phyloP scores from a whole-genome alignment of 2,113 vertebrate genomes.

The Pyrgilauda ruficollis region DNA sequence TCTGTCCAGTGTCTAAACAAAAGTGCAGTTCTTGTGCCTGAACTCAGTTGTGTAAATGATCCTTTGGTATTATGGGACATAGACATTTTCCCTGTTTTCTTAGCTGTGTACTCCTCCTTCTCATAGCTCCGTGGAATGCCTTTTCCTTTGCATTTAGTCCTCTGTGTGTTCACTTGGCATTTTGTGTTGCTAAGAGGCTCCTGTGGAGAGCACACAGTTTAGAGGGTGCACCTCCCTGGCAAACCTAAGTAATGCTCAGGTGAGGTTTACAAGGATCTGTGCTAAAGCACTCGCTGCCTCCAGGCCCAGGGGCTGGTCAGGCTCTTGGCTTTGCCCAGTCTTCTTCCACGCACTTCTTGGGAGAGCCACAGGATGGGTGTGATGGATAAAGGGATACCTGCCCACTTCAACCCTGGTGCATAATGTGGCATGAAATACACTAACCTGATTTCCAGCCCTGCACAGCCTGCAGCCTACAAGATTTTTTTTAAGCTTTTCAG shows the following conservation, averaged over 20 bases:
- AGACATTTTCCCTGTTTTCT: not conserved
- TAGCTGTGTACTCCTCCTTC: not conserved
- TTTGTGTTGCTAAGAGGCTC: not conserved
- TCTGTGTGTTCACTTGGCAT: not conserved
- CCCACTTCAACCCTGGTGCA: not conserved
- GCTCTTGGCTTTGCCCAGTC: not conserved
- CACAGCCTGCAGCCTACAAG: not conserved
- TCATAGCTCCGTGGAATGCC: not conserved
- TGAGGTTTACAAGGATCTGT: not conserved
- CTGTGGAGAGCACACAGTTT: accelerated
- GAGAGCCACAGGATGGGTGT: not conserved
- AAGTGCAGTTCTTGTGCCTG: not conserved
- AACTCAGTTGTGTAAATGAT: not conserved
- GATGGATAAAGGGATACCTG: not conserved
- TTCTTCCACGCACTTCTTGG: accelerated
- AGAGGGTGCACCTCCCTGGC: not conserved
- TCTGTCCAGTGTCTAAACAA: not conserved
- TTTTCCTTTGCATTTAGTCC: not conserved
- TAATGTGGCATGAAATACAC: not conserved
- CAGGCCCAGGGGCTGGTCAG: not conserved
- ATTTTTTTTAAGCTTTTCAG: not conserved
- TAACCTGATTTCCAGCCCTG: not conserved
- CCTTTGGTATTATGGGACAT: not conserved
- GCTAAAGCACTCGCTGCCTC: accelerated
- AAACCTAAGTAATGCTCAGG: not conserved